Percentiles rank a stretch among this genome's conserved stretches.
Evolutionary conservation across 2,888 invertebrate species (phyloP).

Genomic region (Zhuqinia jingwanae): DNA sequence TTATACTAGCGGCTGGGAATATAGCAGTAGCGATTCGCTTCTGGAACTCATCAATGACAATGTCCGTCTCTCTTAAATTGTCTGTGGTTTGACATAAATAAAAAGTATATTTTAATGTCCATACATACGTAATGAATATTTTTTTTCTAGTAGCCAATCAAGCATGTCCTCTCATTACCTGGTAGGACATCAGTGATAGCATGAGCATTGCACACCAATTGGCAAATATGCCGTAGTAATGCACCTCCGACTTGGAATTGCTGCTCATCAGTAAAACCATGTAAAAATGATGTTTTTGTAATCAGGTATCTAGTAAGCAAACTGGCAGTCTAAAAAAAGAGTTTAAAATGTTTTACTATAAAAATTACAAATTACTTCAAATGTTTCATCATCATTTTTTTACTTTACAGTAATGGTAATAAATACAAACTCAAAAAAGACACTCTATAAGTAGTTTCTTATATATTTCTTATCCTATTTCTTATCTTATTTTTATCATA

Average conservation of each 20-base stretch:
- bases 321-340: conserved; percentile 85
- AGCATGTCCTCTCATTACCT: too few species aligned
- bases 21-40: conserved; percentile 89
- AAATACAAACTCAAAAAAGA: too few species aligned
- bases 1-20: conserved; percentile 92
- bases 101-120: background rate
- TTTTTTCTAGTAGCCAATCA: background rate
- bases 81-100: background rate
- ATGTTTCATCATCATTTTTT: too few species aligned
- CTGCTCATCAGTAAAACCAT: conserved; percentile 81
- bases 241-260: conserved; percentile 86
- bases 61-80: background rate
- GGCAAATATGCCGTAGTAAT: conserved; percentile 89
- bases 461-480: too few species aligned
- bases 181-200: conserved; percentile 82
- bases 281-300: conserved; percentile 86
- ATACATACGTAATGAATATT: background rate
- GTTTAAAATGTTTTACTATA: background rate
- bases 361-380: too few species aligned
- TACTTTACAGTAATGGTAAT: too few species aligned
- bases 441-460: too few species aligned
- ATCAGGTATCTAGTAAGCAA: conserved; percentile 86
- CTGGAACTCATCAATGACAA: conserved; percentile 80
- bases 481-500: too few species aligned
- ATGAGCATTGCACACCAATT: conserved; percentile 91